Conservation (phyloP, 2,797 vertebrate species). For the Danionella dracula region DNA sequence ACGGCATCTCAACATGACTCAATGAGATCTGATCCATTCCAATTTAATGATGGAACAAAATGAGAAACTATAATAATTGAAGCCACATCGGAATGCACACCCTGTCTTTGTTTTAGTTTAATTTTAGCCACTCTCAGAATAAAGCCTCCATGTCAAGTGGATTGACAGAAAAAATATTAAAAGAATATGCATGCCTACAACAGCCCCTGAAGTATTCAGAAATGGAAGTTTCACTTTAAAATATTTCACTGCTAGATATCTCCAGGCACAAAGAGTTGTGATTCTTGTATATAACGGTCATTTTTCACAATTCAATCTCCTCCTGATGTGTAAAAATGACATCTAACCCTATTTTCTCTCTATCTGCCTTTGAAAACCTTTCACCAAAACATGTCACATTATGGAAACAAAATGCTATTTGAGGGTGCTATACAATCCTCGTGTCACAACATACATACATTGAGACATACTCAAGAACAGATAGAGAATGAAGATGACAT, state of each 20-base stretch:
- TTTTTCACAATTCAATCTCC: not conserved
- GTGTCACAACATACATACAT: constrained; percentile 6
- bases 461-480: not conserved
- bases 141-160: constrained; percentile 8
- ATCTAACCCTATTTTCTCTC: not conserved
- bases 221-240: not conserved
- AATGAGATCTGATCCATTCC: constrained; percentile 30
- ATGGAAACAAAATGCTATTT: not conserved
- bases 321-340: not conserved
- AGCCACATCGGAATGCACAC: not conserved
- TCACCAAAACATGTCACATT: not conserved
- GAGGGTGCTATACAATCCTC: not conserved
- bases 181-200: constrained; percentile 1
- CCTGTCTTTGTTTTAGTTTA: not conserved
- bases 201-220: not conserved
- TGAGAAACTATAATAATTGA: constrained; percentile 8
- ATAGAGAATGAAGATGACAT: constrained; percentile 11
- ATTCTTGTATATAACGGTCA: not conserved
- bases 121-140: not conserved
- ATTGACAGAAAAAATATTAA: constrained; percentile 6
- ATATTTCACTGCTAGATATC: not conserved
- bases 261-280: not conserved
- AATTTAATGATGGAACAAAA: constrained; percentile 16
- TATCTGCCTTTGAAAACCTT: not conserved
- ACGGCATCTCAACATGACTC: constrained; percentile 19